phyloP scores from a whole-genome alignment of 30 jellyfish, hydroid and myxozoan species.

The Phacellophora camtschatica region DNA sequence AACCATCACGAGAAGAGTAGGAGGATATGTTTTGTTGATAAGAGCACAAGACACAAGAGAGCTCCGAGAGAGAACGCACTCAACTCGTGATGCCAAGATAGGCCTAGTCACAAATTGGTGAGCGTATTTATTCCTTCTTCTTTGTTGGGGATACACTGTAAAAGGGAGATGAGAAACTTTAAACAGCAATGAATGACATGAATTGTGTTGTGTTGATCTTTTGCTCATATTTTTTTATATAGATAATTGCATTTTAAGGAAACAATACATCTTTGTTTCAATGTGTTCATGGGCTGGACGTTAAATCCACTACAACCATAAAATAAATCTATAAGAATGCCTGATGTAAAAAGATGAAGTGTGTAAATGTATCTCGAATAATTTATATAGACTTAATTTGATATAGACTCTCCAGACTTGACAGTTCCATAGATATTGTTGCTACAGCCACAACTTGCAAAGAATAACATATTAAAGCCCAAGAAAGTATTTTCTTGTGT shows the following conservation, averaged over 20 bases:
- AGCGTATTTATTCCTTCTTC: background rate
- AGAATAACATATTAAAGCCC: too few species aligned
- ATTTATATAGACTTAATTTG: too few species aligned
- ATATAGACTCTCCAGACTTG: too few species aligned
- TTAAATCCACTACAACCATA: constrained; percentile 17
- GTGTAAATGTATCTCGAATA: too few species aligned
- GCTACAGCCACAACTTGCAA: too few species aligned
- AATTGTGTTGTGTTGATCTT: background rate
- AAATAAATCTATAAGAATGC: too few species aligned
- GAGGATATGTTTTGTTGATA: background rate
- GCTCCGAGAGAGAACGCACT: background rate
- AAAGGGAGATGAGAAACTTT: background rate
- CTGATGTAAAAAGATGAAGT: too few species aligned
- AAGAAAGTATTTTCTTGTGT: too few species aligned
- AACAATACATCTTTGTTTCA: too few species aligned
- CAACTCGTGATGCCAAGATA: background rate
- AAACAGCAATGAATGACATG: background rate
- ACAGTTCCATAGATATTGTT: too few species aligned
- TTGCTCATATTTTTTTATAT: too few species aligned
- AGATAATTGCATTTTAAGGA: background rate
- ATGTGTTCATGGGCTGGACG: background rate
- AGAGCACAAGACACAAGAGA: background rate
- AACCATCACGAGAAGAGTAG: background rate
- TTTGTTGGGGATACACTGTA: background rate
- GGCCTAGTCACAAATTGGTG: background rate